Conservation (phyloP, 2,888 invertebrate genomes). For the Sipha maydis region DNA sequence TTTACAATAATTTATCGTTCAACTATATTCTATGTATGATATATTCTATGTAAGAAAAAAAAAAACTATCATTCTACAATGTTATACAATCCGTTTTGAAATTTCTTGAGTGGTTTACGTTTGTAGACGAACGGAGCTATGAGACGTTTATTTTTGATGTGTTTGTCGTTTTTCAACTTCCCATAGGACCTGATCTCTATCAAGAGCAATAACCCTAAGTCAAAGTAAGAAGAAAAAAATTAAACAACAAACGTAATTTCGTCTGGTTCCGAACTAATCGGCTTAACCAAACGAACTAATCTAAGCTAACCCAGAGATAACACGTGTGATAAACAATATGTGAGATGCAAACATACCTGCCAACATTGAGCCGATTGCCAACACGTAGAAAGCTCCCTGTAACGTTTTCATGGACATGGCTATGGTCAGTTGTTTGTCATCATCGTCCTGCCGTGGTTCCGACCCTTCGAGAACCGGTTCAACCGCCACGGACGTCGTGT, state of each 20-base stretch:
- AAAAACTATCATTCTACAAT: background rate
- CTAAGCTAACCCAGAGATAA: background rate
- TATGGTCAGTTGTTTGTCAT: constrained; percentile 69
- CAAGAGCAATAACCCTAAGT: constrained; percentile 35
- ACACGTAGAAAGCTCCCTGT: constrained; percentile 78
- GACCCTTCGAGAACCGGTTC: constrained; percentile 64
- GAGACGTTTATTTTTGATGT: constrained; percentile 20
- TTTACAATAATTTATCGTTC: no score
- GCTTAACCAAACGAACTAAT: no score
- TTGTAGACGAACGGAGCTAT: constrained; percentile 22
- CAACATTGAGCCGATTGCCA: constrained; percentile 74
- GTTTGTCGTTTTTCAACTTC: constrained; percentile 11
- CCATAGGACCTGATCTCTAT: constrained; percentile 49
- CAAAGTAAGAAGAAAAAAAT: background rate
- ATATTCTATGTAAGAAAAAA: background rate
- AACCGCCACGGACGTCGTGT: constrained; percentile 27
- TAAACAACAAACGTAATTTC: background rate
- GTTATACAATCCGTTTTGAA: constrained; percentile 33
- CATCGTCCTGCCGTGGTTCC: constrained; percentile 64
- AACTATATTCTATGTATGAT: background rate
- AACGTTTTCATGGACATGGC: constrained; percentile 79
- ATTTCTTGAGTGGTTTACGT: background rate
- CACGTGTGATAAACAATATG: no score
- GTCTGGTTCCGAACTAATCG: background rate
- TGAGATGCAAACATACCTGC: constrained; percentile 69